Base-by-base conservation (phyloP, 2,113 vertebrate genomes). In the Saimiri boliviensis region DNA sequence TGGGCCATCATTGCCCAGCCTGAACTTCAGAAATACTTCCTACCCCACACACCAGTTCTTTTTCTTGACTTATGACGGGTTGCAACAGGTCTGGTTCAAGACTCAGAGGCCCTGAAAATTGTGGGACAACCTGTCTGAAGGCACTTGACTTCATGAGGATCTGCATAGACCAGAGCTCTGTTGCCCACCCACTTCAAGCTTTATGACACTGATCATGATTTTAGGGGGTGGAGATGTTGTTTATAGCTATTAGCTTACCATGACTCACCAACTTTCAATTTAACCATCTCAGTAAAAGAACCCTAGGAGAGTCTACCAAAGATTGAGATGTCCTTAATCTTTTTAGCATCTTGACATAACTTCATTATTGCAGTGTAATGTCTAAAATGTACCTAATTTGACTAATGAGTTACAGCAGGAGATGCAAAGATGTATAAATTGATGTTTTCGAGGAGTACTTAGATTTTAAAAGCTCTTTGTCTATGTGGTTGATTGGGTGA, bases 21-120 rank as follows among this genome's bases (percentile, higher is more conserved):
- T 89, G 30, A 70, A 35, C n/a, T 49, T 45, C 16, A 49, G 90
- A 95, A 37, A 42, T 17, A 6, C 3, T 14, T 30, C 35, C 52
- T 21, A 68, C 1, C 3, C 6, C 1, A 35, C 6, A 66, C 0
- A 56, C 11, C 12, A n/a, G 9, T 12, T 77, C 13, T 49, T 68
- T 40, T 76, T 74, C n/a, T 77, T 92, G 52, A 23, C 21, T 66
- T 73, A 10, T 3, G 25, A n/a, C 45, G 74, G 10, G 25, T 45
- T 77, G 2, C 42, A 47, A 9, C 76, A 37, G 20, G 45, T 66
- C 12, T 68, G 13, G 3, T 11, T 5, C 12, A 76, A 8, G 27
- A 66, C 23, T 71, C 42, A 6, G 47, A 60, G 16, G n/a, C 10
- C 14, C 27, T 49, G 8, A 54, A 54, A 58, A 25, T 12, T 6